These are phyloP conservation scores for Drosophila nasuta DNA, from an alignment of 1,140 invertebrate species.

Conservation along the genomic window DNA sequence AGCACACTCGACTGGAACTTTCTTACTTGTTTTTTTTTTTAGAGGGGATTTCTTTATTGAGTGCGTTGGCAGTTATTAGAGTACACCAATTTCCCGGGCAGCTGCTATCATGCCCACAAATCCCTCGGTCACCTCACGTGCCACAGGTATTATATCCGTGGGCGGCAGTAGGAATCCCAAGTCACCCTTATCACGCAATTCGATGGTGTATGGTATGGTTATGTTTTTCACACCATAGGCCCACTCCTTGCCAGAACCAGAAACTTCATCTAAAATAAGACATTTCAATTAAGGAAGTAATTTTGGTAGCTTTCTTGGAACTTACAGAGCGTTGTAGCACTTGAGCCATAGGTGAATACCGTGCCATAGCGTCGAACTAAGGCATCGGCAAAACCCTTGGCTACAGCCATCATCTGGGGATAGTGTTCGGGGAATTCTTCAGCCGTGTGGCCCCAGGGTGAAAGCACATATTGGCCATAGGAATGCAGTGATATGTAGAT, in stretches of 20 bases:
- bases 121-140: conserved; percentile 89
- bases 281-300: neutral
- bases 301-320: neutral
- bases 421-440: conserved; percentile 86
- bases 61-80: conserved; percentile 43
- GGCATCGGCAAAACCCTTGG: conserved; percentile 84
- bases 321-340: conserved; percentile 86
- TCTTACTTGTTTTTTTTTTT: conserved; percentile 12
- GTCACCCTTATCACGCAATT: conserved; percentile 89
- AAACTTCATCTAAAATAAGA: conserved; percentile 84
- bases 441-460: conserved; percentile 84
- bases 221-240: conserved; percentile 88
- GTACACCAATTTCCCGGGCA: conserved; percentile 77
- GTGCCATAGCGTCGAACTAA: conserved; percentile 84
- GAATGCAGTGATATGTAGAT: conserved; percentile 86
- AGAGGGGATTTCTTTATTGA: conserved; percentile 38
- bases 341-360: conserved; percentile 85
- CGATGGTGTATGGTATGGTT: conserved; percentile 89
- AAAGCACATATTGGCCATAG: conserved; percentile 85
- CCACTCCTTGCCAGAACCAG: conserved; percentile 89
- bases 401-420: conserved; percentile 85
- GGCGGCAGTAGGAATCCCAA: conserved; percentile 92
- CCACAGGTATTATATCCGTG: conserved; percentile 90
- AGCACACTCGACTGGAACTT: conserved; percentile 9
- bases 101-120: conserved; percentile 87